Conservation (phyloP, 2,888 invertebrate species). For the Cabera pusaria region DNA sequence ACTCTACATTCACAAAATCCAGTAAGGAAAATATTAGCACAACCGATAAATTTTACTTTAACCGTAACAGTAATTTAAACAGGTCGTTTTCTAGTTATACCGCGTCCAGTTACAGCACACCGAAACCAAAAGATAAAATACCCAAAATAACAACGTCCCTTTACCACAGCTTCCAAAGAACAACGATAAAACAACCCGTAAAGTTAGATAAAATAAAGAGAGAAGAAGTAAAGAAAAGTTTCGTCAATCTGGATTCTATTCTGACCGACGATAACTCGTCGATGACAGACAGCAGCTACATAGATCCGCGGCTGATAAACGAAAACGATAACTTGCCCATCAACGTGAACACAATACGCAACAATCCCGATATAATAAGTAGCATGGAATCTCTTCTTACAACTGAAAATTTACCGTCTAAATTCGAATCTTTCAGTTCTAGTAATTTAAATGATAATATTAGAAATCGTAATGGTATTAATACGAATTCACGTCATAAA, state of each 20-base stretch:
- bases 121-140: slow-evolving; percentile 75
- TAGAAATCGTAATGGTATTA: slow-evolving; percentile 49
- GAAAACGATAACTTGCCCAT: slow-evolving; percentile 88
- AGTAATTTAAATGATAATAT: slow-evolving; percentile 57
- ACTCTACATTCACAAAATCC: slow-evolving; percentile 74
- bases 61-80: slow-evolving; percentile 66
- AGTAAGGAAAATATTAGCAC: slow-evolving; percentile 76
- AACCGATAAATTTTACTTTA: slow-evolving; percentile 63
- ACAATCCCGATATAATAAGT: slow-evolving; percentile 78
- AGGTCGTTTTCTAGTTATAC: slow-evolving; percentile 74
- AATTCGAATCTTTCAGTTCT: slow-evolving; percentile 72
- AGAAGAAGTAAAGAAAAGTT: slow-evolving; percentile 63
- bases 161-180: slow-evolving; percentile 76
- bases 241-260: slow-evolving; percentile 76
- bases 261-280: slow-evolving; percentile 68
- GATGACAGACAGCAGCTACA: slow-evolving; percentile 78
- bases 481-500: slow-evolving; percentile 43
- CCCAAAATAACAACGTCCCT: slow-evolving; percentile 75
- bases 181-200: slow-evolving; percentile 67
- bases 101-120: slow-evolving; percentile 69
- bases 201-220: slow-evolving; percentile 75
- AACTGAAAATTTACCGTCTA: slow-evolving; percentile 75
- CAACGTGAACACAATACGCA: slow-evolving; percentile 75
- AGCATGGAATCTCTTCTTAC: slow-evolving; percentile 79
- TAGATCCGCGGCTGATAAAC: slow-evolving; percentile 86